Base-by-base conservation (phyloP, 2,888 invertebrate species). In the Hypena proboscidalis region DNA sequence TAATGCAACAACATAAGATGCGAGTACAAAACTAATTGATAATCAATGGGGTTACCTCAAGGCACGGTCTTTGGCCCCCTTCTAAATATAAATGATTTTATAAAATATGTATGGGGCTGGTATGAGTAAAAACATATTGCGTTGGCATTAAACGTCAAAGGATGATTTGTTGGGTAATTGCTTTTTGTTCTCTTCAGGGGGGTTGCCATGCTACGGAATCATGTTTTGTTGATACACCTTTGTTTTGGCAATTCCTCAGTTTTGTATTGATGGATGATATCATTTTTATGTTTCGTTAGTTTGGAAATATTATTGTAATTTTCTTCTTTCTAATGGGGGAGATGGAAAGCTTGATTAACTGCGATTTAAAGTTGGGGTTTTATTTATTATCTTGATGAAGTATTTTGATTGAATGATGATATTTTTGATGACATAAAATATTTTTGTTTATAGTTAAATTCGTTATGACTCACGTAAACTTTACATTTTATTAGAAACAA, bases 101-200 rank as follows among this genome's bases (percentile, higher is more conserved):
- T 73, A 79, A 75, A 73, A 78, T 77, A 80, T 65, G 57, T 57
- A 62, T 54, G 71, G 76, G 74, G 63, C 69, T 71, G 70, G 80
- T 79, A 78, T 83, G 85, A 80, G 81, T 80, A 74, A 75, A 76
- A 89, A 84, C 90, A 89, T 89, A 89, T 89, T 90, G 88, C 85
- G 80, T 73, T 83, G 85, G 88, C 85, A 85, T 85, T 78, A 83
- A 85, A 87, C 78, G 89, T 89, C 90, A 89, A 79, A 80, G 77
- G 84, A 90, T 90, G 90, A 90, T 90, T 90, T 90, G 90, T 89
- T 84, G 67, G 80, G 86, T 90, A 89, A 90, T 89, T 90, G 87
- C 77, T 85, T 88, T 83, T 83, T 82, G 80, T 85, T 83, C 78
- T 79, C 71, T 61, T 77, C 73, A 65, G 80, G 66, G 74, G 77